These are phyloP conservation scores for Diceros bicornis DNA, from an alignment of 2,797 vertebrate species.

Conservation along the genomic window DNA sequence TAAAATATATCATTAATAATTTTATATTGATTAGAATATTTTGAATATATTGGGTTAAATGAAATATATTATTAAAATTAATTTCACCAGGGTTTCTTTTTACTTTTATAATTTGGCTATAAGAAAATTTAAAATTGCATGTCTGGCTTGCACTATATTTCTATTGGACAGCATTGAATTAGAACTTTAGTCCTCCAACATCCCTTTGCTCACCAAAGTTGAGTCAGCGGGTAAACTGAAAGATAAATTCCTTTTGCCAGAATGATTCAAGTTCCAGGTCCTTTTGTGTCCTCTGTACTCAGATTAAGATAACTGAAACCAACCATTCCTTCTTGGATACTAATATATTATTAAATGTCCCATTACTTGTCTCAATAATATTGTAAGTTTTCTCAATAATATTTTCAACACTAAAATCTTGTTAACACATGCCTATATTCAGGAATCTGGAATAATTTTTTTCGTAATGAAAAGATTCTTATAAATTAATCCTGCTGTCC, in stretches of 20 bases:
- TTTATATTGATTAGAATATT: background rate
- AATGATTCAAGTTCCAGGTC: slow-evolving; percentile 18
- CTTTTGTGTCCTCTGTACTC: background rate
- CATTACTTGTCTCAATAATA: background rate
- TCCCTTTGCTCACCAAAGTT: background rate
- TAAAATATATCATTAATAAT: slow-evolving; percentile 3
- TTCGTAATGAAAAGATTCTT: slow-evolving; percentile 28
- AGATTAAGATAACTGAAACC: slow-evolving; percentile 31
- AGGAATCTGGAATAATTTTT: slow-evolving; percentile 47
- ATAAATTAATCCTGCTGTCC: background rate
- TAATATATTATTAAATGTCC: slow-evolving; percentile 49
- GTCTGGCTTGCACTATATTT: background rate
- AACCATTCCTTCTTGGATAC: background rate
- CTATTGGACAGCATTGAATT: background rate
- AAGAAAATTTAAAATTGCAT: slow-evolving; percentile 39
- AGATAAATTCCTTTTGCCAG: slow-evolving; percentile 32
- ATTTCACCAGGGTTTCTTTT: slow-evolving; percentile 35
- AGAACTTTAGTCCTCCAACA: background rate
- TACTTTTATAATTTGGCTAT: background rate
- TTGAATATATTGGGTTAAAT: background rate
- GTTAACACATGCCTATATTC: background rate
- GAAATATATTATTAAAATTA: slow-evolving; percentile 12
- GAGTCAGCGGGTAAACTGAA: background rate
- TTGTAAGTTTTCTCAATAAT: slow-evolving; percentile 37
- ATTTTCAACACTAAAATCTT: slow-evolving; percentile 51